Conservation (phyloP, 2,113 vertebrate genomes). For the Melanostigma gelatinosum region DNA sequence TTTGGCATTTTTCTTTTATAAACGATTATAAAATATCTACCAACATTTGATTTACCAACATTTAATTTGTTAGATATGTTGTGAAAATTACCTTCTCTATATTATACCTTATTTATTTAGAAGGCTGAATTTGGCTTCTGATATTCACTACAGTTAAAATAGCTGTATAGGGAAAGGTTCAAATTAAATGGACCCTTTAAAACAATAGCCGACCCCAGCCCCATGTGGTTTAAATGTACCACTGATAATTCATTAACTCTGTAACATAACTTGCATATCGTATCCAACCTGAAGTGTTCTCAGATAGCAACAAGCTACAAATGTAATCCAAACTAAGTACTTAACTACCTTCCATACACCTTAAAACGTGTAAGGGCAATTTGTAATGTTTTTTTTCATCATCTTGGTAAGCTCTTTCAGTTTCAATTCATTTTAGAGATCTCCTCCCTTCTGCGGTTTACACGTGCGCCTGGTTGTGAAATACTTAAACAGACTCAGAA, state of each 20-base stretch:
- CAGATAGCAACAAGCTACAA: not conserved
- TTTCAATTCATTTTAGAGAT: slow-evolving; percentile 8
- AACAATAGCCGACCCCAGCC: not conserved
- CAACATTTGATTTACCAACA: not conserved
- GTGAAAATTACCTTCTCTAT: not conserved
- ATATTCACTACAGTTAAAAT: not conserved
- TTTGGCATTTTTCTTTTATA: not conserved
- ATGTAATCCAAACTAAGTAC: not conserved
- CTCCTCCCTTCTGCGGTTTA: slow-evolving; percentile 24
- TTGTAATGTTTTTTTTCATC: not conserved
- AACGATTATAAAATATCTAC: not conserved
- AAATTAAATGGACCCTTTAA: not conserved
- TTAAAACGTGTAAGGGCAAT: slow-evolving; percentile 5
- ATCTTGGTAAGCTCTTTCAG: slow-evolving; percentile 2
- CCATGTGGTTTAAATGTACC: not conserved
- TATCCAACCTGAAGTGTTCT: not conserved
- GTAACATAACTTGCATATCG: not conserved
- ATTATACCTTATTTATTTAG: not conserved
- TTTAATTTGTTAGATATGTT: not conserved
- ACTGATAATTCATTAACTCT: not conserved
- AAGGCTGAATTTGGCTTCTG: not conserved
- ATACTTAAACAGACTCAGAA: slow-evolving; percentile 31
- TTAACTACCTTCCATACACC: not conserved
- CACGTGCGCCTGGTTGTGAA: slow-evolving; percentile 38
- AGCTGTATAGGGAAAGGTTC: not conserved